Percentiles rank a stretch among this genome's conserved stretches.
Evolutionary conservation across 1,140 invertebrate genomes (phyloP).

Genomic region (Diplogasteroides magnus): DNA sequence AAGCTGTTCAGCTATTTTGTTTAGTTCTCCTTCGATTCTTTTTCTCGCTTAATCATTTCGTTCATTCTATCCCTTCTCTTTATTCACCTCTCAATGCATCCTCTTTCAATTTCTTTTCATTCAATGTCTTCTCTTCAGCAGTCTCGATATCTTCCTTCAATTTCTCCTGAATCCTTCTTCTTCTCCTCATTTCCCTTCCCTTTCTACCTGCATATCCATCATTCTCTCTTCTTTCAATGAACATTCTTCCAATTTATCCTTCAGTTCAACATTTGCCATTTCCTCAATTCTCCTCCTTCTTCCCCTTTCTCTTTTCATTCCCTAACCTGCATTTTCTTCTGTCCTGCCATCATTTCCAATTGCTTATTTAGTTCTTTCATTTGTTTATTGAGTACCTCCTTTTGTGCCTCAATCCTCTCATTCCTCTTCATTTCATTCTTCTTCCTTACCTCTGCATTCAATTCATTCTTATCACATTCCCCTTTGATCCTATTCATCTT

Average conservation of each 20-base stretch:
- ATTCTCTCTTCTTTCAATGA: background rate
- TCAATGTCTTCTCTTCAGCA: background rate
- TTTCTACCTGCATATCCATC: slow-evolving; percentile 31
- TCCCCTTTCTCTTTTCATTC: slow-evolving; percentile 32
- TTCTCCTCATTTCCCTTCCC: too few species aligned
- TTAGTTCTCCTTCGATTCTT: slow-evolving; percentile 38
- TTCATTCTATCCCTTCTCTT: slow-evolving; percentile 56
- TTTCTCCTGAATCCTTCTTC: background rate
- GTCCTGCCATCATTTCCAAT: background rate
- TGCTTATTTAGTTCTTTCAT: background rate
- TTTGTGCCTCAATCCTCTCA: background rate
- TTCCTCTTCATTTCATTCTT: background rate
- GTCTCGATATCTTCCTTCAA: background rate
- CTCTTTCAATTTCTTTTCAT: slow-evolving; percentile 74
- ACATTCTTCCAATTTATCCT: slow-evolving; percentile 6
- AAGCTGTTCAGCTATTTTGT: slow-evolving; percentile 33
- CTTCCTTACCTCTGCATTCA: background rate
- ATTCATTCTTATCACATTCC: background rate
- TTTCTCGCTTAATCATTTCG: slow-evolving; percentile 21
- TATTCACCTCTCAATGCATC: slow-evolving; percentile 91
- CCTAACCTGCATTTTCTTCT: background rate
- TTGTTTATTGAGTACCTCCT: background rate
- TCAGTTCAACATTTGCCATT: slow-evolving; percentile 28
- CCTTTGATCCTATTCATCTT: background rate
- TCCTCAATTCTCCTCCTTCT: slow-evolving; percentile 26